Percentiles rank a stretch among this genome's conserved stretches.
Evolutionary conservation across 1,140 invertebrate genomes (phyloP).

Genomic region (Psix sp.): DNA sequence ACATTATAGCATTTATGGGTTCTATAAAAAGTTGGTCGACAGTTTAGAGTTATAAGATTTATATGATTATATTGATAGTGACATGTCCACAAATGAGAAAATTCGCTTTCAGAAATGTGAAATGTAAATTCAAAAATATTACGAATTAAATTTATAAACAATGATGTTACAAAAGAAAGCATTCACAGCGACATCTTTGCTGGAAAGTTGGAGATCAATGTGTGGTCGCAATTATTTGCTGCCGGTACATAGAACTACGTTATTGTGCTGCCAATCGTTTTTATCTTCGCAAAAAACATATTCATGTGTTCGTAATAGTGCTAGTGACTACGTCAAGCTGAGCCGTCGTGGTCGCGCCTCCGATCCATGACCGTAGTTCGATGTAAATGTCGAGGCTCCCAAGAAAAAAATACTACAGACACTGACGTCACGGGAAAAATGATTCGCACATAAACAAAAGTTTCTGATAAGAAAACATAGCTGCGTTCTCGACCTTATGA

Average conservation of each 20-base stretch:
- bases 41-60: too few species aligned
- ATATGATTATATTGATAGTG: too few species aligned
- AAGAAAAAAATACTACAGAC: constrained; percentile 20
- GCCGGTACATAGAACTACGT: constrained; percentile 17
- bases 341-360: constrained; percentile 17
- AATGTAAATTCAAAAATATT: too few species aligned
- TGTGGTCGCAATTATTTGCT: constrained; percentile 17
- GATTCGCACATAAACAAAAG: constrained; percentile 5
- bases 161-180: too few species aligned
- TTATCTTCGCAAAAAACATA: constrained; percentile 18
- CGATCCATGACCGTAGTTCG: constrained; percentile 13
- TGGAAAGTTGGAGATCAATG: constrained; percentile 7
- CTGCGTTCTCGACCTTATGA: too few species aligned
- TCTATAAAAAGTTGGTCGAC: too few species aligned
- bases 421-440: constrained; percentile 14
- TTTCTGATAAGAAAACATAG: constrained; percentile 8
- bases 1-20: too few species aligned
- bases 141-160: too few species aligned
- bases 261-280: constrained; percentile 12
- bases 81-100: too few species aligned
- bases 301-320: constrained; percentile 14
- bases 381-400: constrained; percentile 1
- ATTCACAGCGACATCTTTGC: constrained; percentile 34
- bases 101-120: too few species aligned
- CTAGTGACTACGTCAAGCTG: constrained; percentile 12